Evolutionary conservation across 1,140 invertebrate genomes (phyloP).

Genomic region (Rhagoletis zephyria): DNA sequence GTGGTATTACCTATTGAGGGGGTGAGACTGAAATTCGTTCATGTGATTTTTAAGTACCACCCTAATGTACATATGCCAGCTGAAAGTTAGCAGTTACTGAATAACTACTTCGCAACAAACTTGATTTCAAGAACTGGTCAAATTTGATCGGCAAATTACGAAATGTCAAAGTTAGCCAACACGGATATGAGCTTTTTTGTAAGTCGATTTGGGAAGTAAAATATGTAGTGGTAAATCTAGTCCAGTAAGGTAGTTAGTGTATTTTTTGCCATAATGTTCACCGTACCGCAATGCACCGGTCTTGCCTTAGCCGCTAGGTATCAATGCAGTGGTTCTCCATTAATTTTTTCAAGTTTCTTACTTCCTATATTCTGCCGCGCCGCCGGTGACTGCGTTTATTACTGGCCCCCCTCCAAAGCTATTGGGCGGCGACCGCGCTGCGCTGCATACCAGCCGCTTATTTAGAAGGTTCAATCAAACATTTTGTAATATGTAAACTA

Average conservation of each 20-base stretch:
- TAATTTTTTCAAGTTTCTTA: neutral
- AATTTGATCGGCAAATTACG: neutral
- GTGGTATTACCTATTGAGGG: no score
- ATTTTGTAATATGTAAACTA: constrained; percentile 45
- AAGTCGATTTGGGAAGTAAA: neutral
- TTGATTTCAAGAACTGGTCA: constrained; percentile 19
- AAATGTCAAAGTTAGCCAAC: neutral
- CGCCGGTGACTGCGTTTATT: neutral
- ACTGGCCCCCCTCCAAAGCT: neutral
- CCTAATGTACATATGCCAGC: no score
- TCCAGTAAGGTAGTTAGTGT: neutral
- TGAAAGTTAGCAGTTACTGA: no score
- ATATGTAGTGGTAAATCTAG: constrained; percentile 34
- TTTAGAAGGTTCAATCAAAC: constrained; percentile 4
- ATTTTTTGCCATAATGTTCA: neutral
- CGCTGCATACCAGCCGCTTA: neutral
- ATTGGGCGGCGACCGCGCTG: neutral
- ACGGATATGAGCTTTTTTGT: neutral
- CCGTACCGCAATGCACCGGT: neutral
- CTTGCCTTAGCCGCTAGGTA: neutral
- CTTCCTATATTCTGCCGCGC: neutral
- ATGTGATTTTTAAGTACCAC: no score
- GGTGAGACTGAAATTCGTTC: no score
- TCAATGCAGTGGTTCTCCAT: neutral
- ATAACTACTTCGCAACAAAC: neutral